Evolutionary conservation across 2,113 vertebrate genomes (phyloP), one percentile per base, ranked within the genome.

Genomic region (Pomatorhinus ruficollis): DNA sequence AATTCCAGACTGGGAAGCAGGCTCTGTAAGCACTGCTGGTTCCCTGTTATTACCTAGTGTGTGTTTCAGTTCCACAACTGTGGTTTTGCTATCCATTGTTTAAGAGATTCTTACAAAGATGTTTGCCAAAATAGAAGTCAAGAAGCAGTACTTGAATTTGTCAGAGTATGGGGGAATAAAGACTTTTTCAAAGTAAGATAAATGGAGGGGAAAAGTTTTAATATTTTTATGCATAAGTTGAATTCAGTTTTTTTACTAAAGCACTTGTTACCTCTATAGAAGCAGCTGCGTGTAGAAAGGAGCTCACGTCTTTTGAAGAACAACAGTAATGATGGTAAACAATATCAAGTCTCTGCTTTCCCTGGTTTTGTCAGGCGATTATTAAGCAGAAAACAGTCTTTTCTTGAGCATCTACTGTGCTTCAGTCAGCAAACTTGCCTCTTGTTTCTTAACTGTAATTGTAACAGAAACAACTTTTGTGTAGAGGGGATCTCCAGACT

Each of bases 291-390:
- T 57, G 1, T 61, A 28, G 31, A 39, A 85, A 39, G 33, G 14
- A 87, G 19, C 4, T 54, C 2, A 0, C 3, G 1, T 4, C 0
- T 57, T 6, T 21, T 37, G 61, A 64, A 39, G 30, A 90, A 9
- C 30, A 60, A 83, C 30, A 30, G 27, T 28, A 59, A 37, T 6
- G 15, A 53, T 31, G 31, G 21, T 57, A 83, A 87, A n/a, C 28
- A 72, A 6, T 18, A 33, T 59, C 20, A 69, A 27, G 12, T 49
- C 33, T 89, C 49, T 82, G 37, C 69, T 87, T 87, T 72, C 21
- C 44, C 11, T 45, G 21, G 3, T 83, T 80, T 60, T 86, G 49
- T 80, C 5, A 47, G 82, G 70, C 14, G 52, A 25, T 60, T 40
- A 47, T 87, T 78, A 64, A 71, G 24, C 35, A 75, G 53, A 57